phyloP scores from a whole-genome alignment of 1,140 invertebrate species.

The Macrocentrus cingulum region DNA sequence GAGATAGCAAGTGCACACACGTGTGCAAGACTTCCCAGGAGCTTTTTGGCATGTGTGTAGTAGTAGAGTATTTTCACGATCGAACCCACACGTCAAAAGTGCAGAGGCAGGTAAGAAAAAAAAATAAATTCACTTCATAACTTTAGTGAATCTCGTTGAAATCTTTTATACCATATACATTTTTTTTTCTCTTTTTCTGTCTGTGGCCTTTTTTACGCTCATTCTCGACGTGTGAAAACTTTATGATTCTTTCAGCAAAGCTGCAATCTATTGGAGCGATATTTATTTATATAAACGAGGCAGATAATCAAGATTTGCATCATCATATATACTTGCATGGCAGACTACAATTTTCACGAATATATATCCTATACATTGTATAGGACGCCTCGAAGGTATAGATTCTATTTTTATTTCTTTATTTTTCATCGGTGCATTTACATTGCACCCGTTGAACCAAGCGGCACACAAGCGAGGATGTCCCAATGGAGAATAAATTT shows the following conservation, averaged over 20 bases:
- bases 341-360: too few relatives aligned
- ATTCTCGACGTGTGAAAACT: too few relatives aligned
- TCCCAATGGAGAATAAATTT: conserved; percentile 22
- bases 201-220: too few relatives aligned
- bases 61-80: background rate
- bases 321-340: too few relatives aligned
- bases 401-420: too few relatives aligned
- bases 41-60: background rate
- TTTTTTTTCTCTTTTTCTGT: too few relatives aligned
- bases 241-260: too few relatives aligned
- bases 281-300: too few relatives aligned
- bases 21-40: background rate
- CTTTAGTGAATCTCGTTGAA: conserved; percentile 5
- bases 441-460: conserved; percentile 2
- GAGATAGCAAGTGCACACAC: background rate
- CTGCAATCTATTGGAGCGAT: too few relatives aligned
- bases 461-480: background rate
- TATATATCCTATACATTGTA: too few relatives aligned
- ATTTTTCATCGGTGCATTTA: conserved; percentile 7
- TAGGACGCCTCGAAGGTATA: too few relatives aligned
- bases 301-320: too few relatives aligned
- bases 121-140: conserved; percentile 13
- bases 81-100: background rate
- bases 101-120: background rate
- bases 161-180: background rate